Evolutionary conservation across 2,797 vertebrate species (phyloP), one percentile per base, ranked within the genome.

Genomic region (Acestrorhynchus altus): DNA sequence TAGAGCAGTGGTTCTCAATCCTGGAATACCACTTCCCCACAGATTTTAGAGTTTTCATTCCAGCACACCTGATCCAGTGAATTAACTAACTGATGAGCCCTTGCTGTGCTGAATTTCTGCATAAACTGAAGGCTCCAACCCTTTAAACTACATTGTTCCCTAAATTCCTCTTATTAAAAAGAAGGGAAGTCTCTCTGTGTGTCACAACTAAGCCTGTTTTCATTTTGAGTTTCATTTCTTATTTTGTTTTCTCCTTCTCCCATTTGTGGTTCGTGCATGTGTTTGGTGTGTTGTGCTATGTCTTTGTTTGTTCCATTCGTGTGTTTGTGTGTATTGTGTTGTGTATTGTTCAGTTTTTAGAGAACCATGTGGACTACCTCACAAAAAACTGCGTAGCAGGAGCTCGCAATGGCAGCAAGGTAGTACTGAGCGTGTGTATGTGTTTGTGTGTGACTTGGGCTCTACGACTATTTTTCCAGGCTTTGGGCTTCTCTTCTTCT

Each of bases 351-450:
- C 97, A 98, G 97, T 96, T 89, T 96, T 92, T 99, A 96, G 97
- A 98, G 94, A 95, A 95, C 94, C 96, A 93, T 95, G 91, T 93
- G 96, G 95, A 98, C 91, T 95, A 89, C 94, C 91, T 96, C 96
- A 95, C 87, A 95, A 94, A 93, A 95, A 95, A 95, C 95, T 93
- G 86, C 95, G 74, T 96, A 95, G 94, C 95, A 87, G 96, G 96
- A 95, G 95, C 94, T 94, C 94, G 89, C 93, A 94, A 94, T 94
- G 88, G 64, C 87, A 85, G 71, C 92, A 96, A 99, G 98, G 98
- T 99, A 99, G 96, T 95, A 93, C 93, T 81, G 85, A 40, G 81
- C 83, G 81, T 68, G 42, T 47, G 52, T 40, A n/a, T 35, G 42
- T 8, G 81, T 68, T 28, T 47, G 52, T 40, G 28, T 35, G 42